phyloP scores from a whole-genome alignment of 2,113 vertebrate genomes.

The Zosterops pallidus region DNA sequence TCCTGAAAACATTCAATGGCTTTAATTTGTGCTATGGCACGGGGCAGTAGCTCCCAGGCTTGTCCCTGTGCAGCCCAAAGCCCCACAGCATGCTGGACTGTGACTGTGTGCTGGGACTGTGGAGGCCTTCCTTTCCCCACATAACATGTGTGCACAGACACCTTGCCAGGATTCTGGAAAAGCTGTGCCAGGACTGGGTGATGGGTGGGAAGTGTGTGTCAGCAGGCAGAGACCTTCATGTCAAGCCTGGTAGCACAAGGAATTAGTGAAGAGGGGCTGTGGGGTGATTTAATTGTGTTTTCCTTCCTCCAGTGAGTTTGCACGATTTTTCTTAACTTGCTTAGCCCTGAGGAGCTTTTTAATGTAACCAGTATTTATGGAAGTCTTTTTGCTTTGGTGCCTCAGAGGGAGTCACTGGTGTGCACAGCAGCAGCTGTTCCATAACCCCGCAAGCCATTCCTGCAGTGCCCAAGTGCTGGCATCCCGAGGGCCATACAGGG shows the following conservation, averaged over 20 bases:
- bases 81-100: fast-evolving
- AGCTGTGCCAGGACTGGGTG: not conserved
- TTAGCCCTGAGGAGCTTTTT: not conserved
- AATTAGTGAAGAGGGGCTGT: not conserved
- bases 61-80: not conserved
- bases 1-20: fast-evolving
- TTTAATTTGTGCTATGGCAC: not conserved
- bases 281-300: constrained; percentile 39
- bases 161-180: not conserved
- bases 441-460: not conserved
- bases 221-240: not conserved
- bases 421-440: fast-evolving
- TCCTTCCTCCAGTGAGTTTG: not conserved
- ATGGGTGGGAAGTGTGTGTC: not conserved
- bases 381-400: not conserved
- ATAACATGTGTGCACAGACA: fast-evolving
- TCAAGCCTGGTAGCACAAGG: not conserved
- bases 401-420: not conserved
- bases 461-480: fast-evolving
- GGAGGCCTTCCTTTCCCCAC: not conserved
- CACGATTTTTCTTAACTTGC: not conserved
- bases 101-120: too few relatives aligned
- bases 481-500: fast-evolving
- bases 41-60: not conserved
- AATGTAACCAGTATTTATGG: not conserved